Percentiles rank a stretch among this genome's conserved stretches.
Evolutionary conservation across 2,113 vertebrate genomes (phyloP).

Genomic region (Pomatorhinus ruficollis): DNA sequence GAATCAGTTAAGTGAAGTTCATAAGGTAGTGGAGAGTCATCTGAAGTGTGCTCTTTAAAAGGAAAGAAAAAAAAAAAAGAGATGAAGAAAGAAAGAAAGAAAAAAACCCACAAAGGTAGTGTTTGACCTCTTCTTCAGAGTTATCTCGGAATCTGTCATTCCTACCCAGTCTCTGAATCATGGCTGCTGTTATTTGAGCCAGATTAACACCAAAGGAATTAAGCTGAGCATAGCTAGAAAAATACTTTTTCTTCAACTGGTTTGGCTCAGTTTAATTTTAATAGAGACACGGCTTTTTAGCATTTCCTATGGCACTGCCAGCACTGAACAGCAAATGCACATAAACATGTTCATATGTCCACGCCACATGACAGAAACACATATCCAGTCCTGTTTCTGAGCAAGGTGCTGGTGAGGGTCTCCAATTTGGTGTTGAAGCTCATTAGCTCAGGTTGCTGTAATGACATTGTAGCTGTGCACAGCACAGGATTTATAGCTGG

Average conservation of each 20-base stretch:
- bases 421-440: fast-evolving
- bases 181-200: background rate
- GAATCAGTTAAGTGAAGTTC: background rate
- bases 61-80: background rate
- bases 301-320: background rate
- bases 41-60: background rate
- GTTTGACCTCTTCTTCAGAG: background rate
- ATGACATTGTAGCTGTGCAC: background rate
- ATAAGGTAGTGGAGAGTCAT: background rate
- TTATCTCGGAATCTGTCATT: background rate
- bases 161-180: background rate
- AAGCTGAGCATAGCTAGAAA: background rate
- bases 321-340: background rate
- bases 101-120: background rate
- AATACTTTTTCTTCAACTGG: background rate
- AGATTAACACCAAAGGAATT: background rate
- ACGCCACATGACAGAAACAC: fast-evolving
- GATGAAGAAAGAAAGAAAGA: background rate
- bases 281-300: background rate
- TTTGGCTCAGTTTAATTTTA: background rate
- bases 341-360: fast-evolving
- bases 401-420: background rate
- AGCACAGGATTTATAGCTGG: background rate
- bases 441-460: background rate
- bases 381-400: background rate